Conservation (phyloP, 2,113 vertebrate species). For the Burhinus oedicnemus region DNA sequence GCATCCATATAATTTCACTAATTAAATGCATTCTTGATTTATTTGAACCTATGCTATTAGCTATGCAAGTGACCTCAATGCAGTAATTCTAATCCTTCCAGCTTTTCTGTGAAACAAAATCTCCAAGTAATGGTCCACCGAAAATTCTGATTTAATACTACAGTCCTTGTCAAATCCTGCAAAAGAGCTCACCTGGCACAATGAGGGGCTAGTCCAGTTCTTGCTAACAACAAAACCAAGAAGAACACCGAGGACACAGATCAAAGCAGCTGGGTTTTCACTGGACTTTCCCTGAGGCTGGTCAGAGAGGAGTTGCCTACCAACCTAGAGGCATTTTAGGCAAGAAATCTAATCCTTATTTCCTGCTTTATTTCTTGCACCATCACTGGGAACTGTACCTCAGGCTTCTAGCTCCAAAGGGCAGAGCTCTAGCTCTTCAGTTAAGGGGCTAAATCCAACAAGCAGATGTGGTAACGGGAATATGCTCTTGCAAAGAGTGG, state of each 20-base stretch:
- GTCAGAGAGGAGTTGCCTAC: neutral
- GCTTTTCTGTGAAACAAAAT: neutral
- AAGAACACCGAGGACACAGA: neutral
- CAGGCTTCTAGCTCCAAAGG: neutral
- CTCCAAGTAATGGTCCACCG: neutral
- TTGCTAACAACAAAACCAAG: neutral
- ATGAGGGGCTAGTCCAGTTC: neutral
- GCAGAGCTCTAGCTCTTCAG: neutral
- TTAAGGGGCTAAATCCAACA: neutral
- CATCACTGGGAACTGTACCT: neutral
- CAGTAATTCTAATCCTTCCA: neutral
- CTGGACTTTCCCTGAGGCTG: neutral
- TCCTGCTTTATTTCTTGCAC: neutral
- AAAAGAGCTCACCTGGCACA: neutral
- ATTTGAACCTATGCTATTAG: neutral
- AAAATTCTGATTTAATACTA: neutral
- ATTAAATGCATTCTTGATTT: neutral
- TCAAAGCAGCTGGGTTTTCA: neutral
- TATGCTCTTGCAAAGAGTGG: neutral
- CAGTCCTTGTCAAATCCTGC: neutral
- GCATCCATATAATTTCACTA: neutral
- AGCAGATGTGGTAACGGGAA: neutral
- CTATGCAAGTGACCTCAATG: neutral
- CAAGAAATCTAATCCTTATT: neutral
- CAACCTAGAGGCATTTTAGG: neutral